Evolutionary conservation across 2,797 vertebrate genomes (phyloP).

Genomic region (Eidolon dupreanum): DNA sequence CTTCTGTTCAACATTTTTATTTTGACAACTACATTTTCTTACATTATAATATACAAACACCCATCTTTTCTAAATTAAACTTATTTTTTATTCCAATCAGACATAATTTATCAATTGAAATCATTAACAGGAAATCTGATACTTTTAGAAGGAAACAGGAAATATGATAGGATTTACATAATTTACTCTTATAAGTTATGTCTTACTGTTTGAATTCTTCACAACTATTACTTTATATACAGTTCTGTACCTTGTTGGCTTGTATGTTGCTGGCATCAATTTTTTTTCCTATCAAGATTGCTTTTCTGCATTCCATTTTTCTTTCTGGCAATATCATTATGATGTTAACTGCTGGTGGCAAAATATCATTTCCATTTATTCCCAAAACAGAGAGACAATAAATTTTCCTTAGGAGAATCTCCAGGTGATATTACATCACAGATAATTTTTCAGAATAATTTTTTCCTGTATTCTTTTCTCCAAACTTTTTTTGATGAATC

Average conservation of each 20-base stretch:
- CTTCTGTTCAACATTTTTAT: slow-evolving; percentile 19
- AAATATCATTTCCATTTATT: neutral
- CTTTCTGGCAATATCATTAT: neutral
- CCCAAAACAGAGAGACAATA: neutral
- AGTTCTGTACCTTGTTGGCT: neutral
- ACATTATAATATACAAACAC: neutral
- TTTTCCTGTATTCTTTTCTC: neutral
- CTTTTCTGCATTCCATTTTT: neutral
- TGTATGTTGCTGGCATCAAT: neutral
- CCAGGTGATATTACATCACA: neutral
- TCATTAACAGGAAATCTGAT: neutral
- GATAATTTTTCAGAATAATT: neutral
- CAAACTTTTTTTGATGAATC: neutral
- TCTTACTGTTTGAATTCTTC: neutral
- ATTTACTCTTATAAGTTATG: neutral
- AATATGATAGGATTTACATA: neutral
- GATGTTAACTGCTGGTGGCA: neutral
- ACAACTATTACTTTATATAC: neutral
- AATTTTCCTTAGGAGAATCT: neutral
- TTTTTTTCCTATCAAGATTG: neutral
- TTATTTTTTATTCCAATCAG: slow-evolving; percentile 11
- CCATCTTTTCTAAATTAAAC: neutral
- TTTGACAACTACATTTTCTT: slow-evolving; percentile 44
- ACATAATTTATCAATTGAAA: neutral
- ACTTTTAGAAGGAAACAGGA: neutral